These are phyloP conservation scores for Mormyrus hasselquistii DNA, from an alignment of 2,797 vertebrate species.

Conservation along the genomic window DNA sequence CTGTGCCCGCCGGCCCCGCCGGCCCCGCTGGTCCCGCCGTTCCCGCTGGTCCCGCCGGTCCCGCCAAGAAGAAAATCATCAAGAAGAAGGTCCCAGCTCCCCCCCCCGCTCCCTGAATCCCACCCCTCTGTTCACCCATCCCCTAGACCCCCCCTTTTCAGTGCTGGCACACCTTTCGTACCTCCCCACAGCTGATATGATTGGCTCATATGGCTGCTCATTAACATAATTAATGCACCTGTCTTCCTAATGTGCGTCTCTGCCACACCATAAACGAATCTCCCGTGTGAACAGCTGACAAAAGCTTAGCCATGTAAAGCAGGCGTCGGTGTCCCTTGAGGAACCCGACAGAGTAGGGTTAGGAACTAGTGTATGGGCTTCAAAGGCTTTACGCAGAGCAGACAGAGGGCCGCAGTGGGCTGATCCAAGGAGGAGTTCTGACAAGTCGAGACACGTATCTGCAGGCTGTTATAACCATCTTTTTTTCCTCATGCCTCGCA, in stretches of 20 bases:
- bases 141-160: neutral
- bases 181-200: neutral
- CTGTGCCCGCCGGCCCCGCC: neutral
- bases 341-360: neutral
- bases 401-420: neutral
- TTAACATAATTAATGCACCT: neutral
- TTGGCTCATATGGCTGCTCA: slow-evolving; percentile 18
- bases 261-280: neutral
- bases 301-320: neutral
- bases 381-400: neutral
- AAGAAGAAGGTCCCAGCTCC: slow-evolving; percentile 46
- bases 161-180: slow-evolving; percentile 6
- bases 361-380: slow-evolving; percentile 3
- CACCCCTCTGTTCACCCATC: neutral
- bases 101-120: neutral
- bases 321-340: neutral
- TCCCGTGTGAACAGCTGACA: neutral
- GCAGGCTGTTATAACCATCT: neutral
- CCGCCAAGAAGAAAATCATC: slow-evolving; percentile 43
- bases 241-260: neutral
- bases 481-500: neutral
- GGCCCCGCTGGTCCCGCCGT: neutral
- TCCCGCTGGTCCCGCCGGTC: slow-evolving; percentile 3
- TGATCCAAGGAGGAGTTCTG: neutral
- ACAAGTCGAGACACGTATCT: neutral